phyloP scores from a whole-genome alignment of 2,888 invertebrate genomes.

The Cryptus armator region DNA sequence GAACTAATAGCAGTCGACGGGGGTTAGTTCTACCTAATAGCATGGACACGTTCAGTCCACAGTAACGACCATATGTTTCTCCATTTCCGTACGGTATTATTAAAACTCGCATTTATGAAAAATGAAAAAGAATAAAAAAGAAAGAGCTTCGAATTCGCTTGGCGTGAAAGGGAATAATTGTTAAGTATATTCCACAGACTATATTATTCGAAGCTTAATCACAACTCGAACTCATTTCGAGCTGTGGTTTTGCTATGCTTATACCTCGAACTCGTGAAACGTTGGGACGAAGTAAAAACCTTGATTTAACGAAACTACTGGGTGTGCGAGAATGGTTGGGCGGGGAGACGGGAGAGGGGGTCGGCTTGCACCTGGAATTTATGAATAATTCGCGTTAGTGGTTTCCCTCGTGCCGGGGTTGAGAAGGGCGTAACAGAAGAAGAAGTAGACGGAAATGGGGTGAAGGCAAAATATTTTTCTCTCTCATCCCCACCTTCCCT shows the following conservation, averaged over 20 bases:
- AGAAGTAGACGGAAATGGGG: slow-evolving; percentile 29
- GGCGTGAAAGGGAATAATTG: slow-evolving; percentile 12
- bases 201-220: slow-evolving; percentile 26
- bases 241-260: slow-evolving; percentile 9
- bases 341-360: background rate
- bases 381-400: slow-evolving; percentile 66
- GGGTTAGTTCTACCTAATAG: slow-evolving; percentile 41
- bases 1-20: slow-evolving; percentile 60
- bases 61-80: background rate
- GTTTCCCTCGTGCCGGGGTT: slow-evolving; percentile 31
- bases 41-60: slow-evolving; percentile 11
- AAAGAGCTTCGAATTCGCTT: background rate
- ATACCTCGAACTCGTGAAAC: slow-evolving; percentile 23
- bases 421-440: slow-evolving; percentile 43
- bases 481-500: slow-evolving; percentile 32
- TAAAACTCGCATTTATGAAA: background rate
- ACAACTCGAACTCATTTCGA: slow-evolving; percentile 13
- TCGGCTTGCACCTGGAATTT: slow-evolving; percentile 56
- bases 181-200: background rate
- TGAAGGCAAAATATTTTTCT: slow-evolving; percentile 62
- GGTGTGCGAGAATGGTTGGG: background rate
- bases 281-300: slow-evolving; percentile 24
- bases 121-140: background rate
- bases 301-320: slow-evolving; percentile 47
- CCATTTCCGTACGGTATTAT: slow-evolving; percentile 9